Conservation (phyloP, 2,888 invertebrate species). For the Volucella inanis region DNA sequence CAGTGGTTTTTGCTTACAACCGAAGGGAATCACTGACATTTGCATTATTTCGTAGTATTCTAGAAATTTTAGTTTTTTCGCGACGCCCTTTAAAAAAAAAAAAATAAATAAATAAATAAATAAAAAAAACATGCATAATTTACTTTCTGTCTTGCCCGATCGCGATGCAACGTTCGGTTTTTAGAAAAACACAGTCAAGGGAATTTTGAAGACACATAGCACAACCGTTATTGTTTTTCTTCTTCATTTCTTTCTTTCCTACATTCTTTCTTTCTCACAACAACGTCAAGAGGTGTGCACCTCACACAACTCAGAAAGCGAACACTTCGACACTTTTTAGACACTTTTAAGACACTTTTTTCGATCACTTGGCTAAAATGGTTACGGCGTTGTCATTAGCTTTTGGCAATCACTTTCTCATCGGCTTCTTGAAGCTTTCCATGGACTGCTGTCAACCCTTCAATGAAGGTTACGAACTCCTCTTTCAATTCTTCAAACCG, state of each 20-base stretch:
- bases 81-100: conserved; percentile 20
- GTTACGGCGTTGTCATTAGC: conserved; percentile 13
- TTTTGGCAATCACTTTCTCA: conserved; percentile 29
- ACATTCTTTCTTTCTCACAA: too few relatives aligned
- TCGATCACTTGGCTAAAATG: neutral
- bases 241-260: too few relatives aligned
- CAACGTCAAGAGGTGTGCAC: too few relatives aligned
- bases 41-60: neutral
- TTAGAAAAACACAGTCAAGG: too few relatives aligned
- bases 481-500: conserved; percentile 19
- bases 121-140: conserved; percentile 22
- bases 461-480: conserved; percentile 1
- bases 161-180: conserved; percentile 46
- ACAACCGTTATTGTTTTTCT: too few relatives aligned
- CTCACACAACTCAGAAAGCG: too few relatives aligned
- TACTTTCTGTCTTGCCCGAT: conserved; percentile 1
- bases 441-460: conserved; percentile 38
- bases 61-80: conserved; percentile 9
- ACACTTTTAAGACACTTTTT: conserved; percentile 2
- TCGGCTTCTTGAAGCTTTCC: conserved; percentile 33
- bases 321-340: too few relatives aligned
- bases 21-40: conserved; percentile 10
- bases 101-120: conserved; percentile 3
- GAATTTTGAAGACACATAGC: too few relatives aligned
- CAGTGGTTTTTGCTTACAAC: neutral